Percentiles rank a stretch among this genome's conserved stretches.
phyloP scores from a whole-genome alignment of 2,797 vertebrate species.

The Notolabrus celidotus region DNA sequence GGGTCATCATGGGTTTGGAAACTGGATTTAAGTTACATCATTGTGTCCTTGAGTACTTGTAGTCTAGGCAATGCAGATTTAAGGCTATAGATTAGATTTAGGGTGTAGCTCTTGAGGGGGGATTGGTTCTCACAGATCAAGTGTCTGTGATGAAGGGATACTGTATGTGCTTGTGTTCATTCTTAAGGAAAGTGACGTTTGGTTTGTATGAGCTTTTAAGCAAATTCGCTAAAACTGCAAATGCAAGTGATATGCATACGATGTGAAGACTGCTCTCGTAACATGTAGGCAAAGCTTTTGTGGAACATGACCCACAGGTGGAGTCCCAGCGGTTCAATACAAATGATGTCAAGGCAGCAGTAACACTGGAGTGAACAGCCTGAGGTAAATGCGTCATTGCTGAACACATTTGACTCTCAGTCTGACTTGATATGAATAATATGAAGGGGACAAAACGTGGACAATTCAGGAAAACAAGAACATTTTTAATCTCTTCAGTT shows the following conservation, averaged over 20 bases:
- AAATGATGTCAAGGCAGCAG: not conserved
- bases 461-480: slow-evolving; percentile 57
- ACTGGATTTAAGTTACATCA: not conserved
- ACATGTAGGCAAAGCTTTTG: not conserved
- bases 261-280: not conserved
- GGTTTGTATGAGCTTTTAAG: not conserved
- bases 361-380: not conserved
- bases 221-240: slow-evolving; percentile 3
- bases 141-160: slow-evolving; percentile 1
- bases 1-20: slow-evolving; percentile 11
- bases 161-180: slow-evolving; percentile 1
- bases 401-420: slow-evolving; percentile 35
- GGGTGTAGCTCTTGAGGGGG: no score
- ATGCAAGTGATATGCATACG: not conserved
- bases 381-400: slow-evolving; percentile 11
- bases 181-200: not conserved
- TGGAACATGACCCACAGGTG: slow-evolving; percentile 5
- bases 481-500: slow-evolving; percentile 66
- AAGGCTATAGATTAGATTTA: not conserved
- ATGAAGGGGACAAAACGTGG: slow-evolving; percentile 28
- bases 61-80: slow-evolving; percentile 6
- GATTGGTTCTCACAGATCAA: not conserved
- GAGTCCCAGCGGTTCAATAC: slow-evolving; percentile 3
- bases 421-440: slow-evolving; percentile 29
- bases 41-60: not conserved